These are phyloP conservation scores for Euphonia xanthogaster DNA, from an alignment of 2,797 vertebrate genomes.

Conservation along the genomic window DNA sequence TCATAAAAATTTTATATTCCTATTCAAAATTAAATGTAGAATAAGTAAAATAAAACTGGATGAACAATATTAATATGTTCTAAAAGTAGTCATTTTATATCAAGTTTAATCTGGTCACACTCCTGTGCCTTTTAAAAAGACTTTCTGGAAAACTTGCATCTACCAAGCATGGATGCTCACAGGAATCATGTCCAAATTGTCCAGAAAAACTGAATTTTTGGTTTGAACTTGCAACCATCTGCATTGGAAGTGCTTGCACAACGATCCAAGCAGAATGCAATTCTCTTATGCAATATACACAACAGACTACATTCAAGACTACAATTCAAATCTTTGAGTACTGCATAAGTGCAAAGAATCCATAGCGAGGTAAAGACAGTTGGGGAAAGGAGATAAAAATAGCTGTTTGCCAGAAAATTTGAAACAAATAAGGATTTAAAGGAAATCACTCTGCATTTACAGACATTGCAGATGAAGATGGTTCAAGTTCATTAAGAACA, in stretches of 20 bases:
- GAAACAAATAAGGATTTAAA: constrained; percentile 15
- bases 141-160: background rate
- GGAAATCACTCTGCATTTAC: background rate
- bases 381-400: background rate
- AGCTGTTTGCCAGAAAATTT: background rate
- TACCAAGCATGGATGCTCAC: background rate
- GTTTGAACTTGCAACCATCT: background rate
- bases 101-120: background rate
- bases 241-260: background rate
- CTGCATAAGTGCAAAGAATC: background rate
- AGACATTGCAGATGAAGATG: background rate
- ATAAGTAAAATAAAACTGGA: background rate
- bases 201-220: background rate
- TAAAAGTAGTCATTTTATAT: background rate
- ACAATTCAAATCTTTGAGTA: background rate
- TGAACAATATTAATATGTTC: background rate
- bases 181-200: background rate
- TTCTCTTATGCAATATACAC: background rate
- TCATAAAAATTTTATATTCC: background rate
- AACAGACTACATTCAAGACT: background rate
- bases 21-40: background rate
- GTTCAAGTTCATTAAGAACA: constrained; percentile 31
- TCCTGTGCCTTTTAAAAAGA: background rate
- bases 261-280: background rate
- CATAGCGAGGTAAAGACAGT: background rate